Evolutionary conservation across 2,888 invertebrate genomes (phyloP).

Genomic region (Dynastes grantii): DNA sequence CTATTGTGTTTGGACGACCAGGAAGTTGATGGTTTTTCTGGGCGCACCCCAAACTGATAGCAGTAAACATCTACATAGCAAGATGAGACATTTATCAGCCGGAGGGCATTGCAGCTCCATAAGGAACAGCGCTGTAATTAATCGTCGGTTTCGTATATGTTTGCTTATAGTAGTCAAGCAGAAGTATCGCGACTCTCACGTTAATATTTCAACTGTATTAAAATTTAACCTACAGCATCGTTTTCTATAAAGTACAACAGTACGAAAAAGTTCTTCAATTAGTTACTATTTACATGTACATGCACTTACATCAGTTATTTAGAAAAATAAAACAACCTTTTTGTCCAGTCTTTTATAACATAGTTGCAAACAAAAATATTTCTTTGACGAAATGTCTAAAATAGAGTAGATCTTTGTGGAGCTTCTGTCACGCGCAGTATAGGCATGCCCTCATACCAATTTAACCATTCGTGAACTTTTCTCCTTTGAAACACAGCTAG

Average conservation of each 20-base stretch:
- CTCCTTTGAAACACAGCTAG: too few species aligned
- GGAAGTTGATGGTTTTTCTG: constrained; percentile 1
- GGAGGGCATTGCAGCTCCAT: neutral
- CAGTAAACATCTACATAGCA: neutral
- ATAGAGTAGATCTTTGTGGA: too few species aligned
- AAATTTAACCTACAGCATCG: constrained; percentile 2
- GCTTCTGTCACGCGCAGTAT: too few species aligned
- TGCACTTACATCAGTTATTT: too few species aligned
- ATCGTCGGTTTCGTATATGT: constrained; percentile 6
- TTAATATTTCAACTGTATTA: constrained; percentile 10
- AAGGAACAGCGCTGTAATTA: constrained; percentile 12
- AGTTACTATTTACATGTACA: too few species aligned
- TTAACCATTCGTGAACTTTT: too few species aligned
- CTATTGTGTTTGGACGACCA: constrained; percentile 19
- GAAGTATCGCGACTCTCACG: constrained; percentile 6
- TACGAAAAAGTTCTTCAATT: too few species aligned
- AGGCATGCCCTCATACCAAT: too few species aligned
- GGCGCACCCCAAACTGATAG: constrained; percentile 16
- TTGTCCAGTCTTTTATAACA: too few species aligned
- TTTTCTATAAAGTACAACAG: neutral
- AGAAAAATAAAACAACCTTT: too few species aligned
- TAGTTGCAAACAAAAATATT: too few species aligned
- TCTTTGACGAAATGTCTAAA: too few species aligned
- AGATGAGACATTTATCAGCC: constrained; percentile 18
- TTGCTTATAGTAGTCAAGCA: constrained; percentile 6